Conservation (phyloP, 64 coral and sea anemone genomes). For the Actinia equina region DNA sequence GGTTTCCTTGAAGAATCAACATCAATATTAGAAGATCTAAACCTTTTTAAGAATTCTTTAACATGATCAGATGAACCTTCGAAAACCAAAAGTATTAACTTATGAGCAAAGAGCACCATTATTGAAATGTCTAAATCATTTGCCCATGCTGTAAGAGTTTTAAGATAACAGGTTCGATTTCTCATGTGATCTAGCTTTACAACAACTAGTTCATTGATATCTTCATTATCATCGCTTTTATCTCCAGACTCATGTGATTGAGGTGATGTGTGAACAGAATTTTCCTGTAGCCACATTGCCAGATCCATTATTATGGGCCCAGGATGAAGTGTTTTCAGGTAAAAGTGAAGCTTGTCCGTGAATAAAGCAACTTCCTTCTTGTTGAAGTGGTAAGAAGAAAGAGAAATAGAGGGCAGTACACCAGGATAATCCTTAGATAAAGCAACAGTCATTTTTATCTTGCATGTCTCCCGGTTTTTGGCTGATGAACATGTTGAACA, state of each 20-base stretch:
- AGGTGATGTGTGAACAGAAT: neutral
- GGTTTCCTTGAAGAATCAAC: constrained; percentile 85
- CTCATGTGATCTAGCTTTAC: constrained; percentile 88
- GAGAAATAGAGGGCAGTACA: constrained; percentile 65
- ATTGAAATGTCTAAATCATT: constrained; percentile 57
- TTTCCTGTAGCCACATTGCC: constrained; percentile 76
- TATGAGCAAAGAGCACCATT: constrained; percentile 49
- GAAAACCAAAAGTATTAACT: constrained; percentile 68
- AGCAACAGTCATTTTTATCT: constrained; percentile 42
- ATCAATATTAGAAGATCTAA: constrained; percentile 81
- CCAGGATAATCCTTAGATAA: constrained; percentile 51
- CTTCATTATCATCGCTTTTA: neutral
- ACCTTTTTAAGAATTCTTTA: constrained; percentile 61
- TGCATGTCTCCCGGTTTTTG: neutral
- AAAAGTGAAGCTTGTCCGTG: constrained; percentile 18
- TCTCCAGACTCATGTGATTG: neutral
- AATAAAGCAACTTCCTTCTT: constrained; percentile 49
- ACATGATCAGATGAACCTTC: constrained; percentile 49
- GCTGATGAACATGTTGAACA: neutral
- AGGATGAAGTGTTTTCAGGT: constrained; percentile 11
- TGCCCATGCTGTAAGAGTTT: constrained; percentile 63
- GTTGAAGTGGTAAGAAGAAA: constrained; percentile 59
- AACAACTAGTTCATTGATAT: constrained; percentile 27
- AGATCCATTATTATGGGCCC: constrained; percentile 73
- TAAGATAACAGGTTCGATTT: constrained; percentile 60